Base-by-base conservation (phyloP, 2,888 invertebrate species). In the Rhabditoides inermis region DNA sequence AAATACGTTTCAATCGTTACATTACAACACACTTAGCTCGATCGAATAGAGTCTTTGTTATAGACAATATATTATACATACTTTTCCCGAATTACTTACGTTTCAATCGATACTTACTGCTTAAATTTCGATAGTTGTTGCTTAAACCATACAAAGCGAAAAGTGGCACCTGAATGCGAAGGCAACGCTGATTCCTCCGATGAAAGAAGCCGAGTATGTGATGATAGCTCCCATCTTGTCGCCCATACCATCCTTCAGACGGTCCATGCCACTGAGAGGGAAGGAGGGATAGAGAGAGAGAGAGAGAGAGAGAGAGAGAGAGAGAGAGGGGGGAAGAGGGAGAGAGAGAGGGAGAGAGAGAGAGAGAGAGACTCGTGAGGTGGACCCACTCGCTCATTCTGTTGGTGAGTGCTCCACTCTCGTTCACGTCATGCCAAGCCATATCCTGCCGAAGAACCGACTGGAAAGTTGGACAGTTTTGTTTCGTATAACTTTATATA, bases 371-470 rank as follows among this genome's bases (percentile, higher is more conserved):
- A 26, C 15, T 39, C 18, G 10, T 74, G 32, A 20, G 44, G 4
- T n/a, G 27, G 2, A 54, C 77, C 68, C 74, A 81, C 81, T 80
- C 80, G 15, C 80, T 78, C 40, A 81, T 69, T 61, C 79, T 77
- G 2, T 77, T 76, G 3, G 79, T 77, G 42, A 81, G 69, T 61
- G 79, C 79, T 15, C 80, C 81, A 23, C 76, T 76, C 56, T 78
- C 77, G 56, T 79, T 77, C n/a, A 69, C 71, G 59, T 79, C 79
- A 63, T 76, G 78, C 78, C 78, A 79, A 6, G 70, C 72, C 57
- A 77, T 76, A 53, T 79, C 77, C 58, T 79, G 78, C 4, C 75
- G 61, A 7, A 79, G 62, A n/a, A 79, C 68, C 15, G 75, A 61
- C 39, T 69, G 60, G 52, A 81, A 76, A 49, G 10, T 49, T 53